Percentiles rank a stretch among this genome's conserved stretches.
Evolutionary conservation across 1,140 invertebrate genomes (phyloP).

Genomic region (Musca domestica): DNA sequence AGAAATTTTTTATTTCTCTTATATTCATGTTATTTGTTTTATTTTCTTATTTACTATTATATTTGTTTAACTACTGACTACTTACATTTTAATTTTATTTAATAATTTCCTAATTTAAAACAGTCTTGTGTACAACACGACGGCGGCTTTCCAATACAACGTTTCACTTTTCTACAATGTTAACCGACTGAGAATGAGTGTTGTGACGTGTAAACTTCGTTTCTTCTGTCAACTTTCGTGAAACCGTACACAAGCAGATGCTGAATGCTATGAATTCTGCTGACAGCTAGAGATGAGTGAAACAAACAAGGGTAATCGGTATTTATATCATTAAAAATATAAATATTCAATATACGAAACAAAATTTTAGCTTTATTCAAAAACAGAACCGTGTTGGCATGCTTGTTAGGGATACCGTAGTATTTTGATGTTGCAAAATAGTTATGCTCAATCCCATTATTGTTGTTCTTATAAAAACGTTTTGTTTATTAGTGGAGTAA

Average conservation of each 20-base stretch:
- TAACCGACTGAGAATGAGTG: constrained; percentile 24
- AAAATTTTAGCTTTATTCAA: too few relatives aligned
- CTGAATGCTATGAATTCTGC: too few relatives aligned
- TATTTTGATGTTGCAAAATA: too few relatives aligned
- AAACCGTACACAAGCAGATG: not conserved
- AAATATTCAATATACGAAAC: too few relatives aligned
- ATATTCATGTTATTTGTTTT: not conserved
- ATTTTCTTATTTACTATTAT: not conserved
- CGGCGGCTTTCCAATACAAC: constrained; percentile 21
- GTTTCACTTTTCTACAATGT: constrained; percentile 20
- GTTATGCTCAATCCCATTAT: too few relatives aligned
- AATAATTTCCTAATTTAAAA: constrained; percentile 27
- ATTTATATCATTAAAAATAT: too few relatives aligned
- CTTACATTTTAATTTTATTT: constrained; percentile 40
- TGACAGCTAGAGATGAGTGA: too few relatives aligned
- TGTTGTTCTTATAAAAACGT: too few relatives aligned
- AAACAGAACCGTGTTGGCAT: too few relatives aligned
- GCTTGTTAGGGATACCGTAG: too few relatives aligned
- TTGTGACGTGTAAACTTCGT: constrained; percentile 46
- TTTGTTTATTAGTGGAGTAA: too few relatives aligned
- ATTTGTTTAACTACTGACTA: constrained; percentile 3
- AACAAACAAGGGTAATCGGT: too few relatives aligned
- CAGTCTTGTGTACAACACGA: constrained; percentile 1
- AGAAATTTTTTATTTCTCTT: constrained; percentile 8
- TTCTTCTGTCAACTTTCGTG: constrained; percentile 37